Conservation (phyloP, 2,113 vertebrate genomes). For the Benitochromis conjunctus region DNA sequence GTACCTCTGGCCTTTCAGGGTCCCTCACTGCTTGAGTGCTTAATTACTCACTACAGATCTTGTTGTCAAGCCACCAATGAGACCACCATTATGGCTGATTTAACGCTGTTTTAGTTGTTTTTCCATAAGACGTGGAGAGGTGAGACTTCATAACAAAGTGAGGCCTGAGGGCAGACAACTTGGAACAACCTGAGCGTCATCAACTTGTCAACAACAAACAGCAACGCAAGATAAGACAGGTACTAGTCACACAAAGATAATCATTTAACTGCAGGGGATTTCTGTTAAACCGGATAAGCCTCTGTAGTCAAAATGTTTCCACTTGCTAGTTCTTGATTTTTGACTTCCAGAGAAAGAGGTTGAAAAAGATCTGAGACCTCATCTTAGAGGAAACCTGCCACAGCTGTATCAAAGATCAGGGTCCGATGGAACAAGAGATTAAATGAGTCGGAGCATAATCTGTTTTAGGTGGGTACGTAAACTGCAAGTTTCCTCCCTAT, state of each 20-base stretch:
- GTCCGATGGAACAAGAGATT: not conserved
- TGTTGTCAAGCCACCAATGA: not conserved
- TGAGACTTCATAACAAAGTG: not conserved
- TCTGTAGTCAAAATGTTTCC: constrained; percentile 19
- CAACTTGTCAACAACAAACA: constrained; percentile 22
- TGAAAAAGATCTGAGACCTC: not conserved
- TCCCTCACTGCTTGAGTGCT: constrained; percentile 37
- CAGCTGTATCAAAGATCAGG: not conserved
- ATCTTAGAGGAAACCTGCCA: not conserved
- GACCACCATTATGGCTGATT: constrained; percentile 3
- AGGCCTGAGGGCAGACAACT: constrained; percentile 14
- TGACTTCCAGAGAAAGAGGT: constrained; percentile 20
- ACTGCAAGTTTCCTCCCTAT: not conserved
- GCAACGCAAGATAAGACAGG: constrained; percentile 18
- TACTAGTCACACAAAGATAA: constrained; percentile 25
- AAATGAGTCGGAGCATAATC: not conserved
- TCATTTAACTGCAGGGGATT: constrained; percentile 26
- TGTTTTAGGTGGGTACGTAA: not conserved
- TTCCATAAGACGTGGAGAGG: not conserved
- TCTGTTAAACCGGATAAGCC: constrained; percentile 2
- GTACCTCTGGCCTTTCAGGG: constrained; percentile 12
- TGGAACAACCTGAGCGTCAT: constrained; percentile 17
- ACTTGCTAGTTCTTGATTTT: constrained; percentile 32
- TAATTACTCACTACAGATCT: constrained; percentile 37
- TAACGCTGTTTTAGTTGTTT: not conserved